Conservation (phyloP, 1,140 invertebrate genomes). For the Micrasema minimum region DNA sequence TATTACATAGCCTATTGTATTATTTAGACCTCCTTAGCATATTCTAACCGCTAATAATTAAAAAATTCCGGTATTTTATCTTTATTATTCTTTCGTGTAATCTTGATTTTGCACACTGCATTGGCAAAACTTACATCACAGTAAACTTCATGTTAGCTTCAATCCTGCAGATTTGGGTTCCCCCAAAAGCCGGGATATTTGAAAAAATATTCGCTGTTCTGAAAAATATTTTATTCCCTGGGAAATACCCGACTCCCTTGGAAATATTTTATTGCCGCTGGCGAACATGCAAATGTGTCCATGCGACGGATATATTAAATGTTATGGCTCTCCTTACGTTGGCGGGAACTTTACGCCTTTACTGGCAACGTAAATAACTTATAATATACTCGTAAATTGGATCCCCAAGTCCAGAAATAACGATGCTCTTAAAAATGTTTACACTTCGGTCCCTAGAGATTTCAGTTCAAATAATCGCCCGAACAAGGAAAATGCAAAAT, state of each 20-base stretch:
- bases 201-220: conserved; percentile 8
- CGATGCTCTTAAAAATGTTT: neutral
- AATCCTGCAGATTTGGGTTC: too few species aligned
- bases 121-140: too few species aligned
- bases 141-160: too few species aligned
- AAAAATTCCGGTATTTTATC: too few species aligned
- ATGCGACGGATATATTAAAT: conserved; percentile 44
- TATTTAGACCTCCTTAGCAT: too few species aligned
- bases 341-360: conserved; percentile 22
- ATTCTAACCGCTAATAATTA: too few species aligned
- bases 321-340: conserved; percentile 28
- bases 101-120: too few species aligned
- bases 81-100: too few species aligned
- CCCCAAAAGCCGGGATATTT: too few species aligned
- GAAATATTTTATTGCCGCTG: conserved; percentile 24
- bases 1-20: too few species aligned
- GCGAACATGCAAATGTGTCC: conserved; percentile 43
- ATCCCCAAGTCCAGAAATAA: conserved; percentile 24
- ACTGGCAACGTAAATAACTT: conserved; percentile 42
- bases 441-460: conserved; percentile 5
- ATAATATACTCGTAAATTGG: conserved; percentile 47
- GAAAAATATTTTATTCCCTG: conserved; percentile 39
- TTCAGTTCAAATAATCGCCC: neutral
- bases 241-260: too few species aligned
- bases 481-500: too few species aligned